Evolutionary conservation across 1,140 invertebrate species (phyloP).

Genomic region (Cyclargus thomasi): DNA sequence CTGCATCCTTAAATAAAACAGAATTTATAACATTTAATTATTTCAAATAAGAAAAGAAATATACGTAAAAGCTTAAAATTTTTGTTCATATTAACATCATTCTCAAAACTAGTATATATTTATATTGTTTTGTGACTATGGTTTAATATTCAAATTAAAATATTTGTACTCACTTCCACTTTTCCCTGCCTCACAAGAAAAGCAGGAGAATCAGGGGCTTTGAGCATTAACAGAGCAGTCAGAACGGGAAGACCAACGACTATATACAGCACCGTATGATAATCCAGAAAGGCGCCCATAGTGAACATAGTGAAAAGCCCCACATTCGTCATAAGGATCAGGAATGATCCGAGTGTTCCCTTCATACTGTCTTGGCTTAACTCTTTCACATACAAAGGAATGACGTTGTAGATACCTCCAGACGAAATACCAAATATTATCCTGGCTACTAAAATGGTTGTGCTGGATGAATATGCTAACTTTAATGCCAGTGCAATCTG

Average conservation of each 20-base stretch:
- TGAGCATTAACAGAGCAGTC: constrained; percentile 30
- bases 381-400: constrained; percentile 36
- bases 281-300: constrained; percentile 74
- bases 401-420: constrained; percentile 29
- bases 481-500: constrained; percentile 27
- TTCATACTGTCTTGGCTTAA: constrained; percentile 35
- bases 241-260: constrained; percentile 30
- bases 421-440: constrained; percentile 28
- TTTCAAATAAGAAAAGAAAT: too few species aligned
- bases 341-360: constrained; percentile 30
- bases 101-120: too few species aligned
- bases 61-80: too few species aligned
- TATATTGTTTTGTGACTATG: too few species aligned
- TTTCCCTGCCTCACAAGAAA: constrained; percentile 42
- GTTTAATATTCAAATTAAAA: too few species aligned
- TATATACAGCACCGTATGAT: constrained; percentile 43
- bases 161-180: constrained; percentile 35
- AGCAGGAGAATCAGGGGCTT: constrained; percentile 45
- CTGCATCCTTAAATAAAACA: constrained; percentile 25
- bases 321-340: constrained; percentile 27
- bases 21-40: not conserved
- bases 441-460: constrained; percentile 13
- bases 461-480: constrained; percentile 5
- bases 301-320: constrained; percentile 67
- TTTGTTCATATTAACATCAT: too few species aligned